Evolutionary conservation across 2,797 vertebrate species (phyloP).

Genomic region (Pipistrellus nathusii): DNA sequence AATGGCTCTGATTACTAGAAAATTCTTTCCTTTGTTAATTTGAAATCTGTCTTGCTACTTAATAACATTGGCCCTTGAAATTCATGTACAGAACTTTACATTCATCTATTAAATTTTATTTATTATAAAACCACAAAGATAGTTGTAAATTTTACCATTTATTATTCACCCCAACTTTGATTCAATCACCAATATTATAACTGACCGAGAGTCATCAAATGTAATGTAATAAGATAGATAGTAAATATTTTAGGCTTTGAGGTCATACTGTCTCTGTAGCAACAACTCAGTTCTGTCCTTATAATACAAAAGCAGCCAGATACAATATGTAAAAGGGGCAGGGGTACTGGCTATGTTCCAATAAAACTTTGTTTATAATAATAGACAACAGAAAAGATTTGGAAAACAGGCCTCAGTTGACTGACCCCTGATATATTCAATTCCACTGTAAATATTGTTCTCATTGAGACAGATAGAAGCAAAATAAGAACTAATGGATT

Average conservation of each 20-base stretch:
- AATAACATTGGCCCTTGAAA: not conserved
- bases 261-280: not conserved
- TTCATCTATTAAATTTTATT: conserved; percentile 28
- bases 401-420: not conserved
- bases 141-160: not conserved
- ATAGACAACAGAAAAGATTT: not conserved
- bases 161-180: not conserved
- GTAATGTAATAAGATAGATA: not conserved
- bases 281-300: not conserved
- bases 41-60: not conserved
- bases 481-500: not conserved
- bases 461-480: not conserved
- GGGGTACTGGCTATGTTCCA: not conserved
- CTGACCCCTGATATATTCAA: not conserved
- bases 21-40: conserved; percentile 1
- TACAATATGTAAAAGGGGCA: not conserved
- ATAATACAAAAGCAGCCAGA: not conserved
- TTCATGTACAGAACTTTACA: not conserved
- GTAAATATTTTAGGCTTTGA: not conserved
- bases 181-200: not conserved
- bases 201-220: not conserved
- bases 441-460: not conserved
- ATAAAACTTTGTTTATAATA: conserved; percentile 26
- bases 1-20: not conserved
- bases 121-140: conserved; percentile 25